Evolutionary conservation across 2,113 vertebrate species (phyloP).

Genomic region (Eclectus roratus): DNA sequence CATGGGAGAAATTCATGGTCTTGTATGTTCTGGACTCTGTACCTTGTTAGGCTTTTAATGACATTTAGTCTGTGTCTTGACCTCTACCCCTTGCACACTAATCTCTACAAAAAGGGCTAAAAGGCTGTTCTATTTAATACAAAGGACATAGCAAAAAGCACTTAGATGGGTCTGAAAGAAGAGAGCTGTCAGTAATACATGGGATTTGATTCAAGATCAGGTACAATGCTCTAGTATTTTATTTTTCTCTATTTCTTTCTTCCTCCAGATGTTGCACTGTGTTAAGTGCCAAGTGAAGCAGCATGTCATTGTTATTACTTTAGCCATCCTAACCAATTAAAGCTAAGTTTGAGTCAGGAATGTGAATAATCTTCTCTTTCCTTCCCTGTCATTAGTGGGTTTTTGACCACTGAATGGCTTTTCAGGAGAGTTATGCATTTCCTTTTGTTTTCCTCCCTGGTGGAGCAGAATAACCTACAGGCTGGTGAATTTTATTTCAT

Average conservation of each 20-base stretch:
- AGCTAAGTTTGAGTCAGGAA: background rate
- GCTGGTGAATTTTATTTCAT: background rate
- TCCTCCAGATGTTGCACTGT: background rate
- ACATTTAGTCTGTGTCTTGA: background rate
- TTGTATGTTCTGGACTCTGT: background rate
- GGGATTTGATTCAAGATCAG: background rate
- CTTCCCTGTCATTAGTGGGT: background rate
- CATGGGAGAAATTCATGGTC: background rate
- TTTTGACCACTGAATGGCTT: background rate
- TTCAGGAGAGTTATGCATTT: background rate
- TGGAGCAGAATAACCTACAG: background rate
- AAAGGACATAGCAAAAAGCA: background rate
- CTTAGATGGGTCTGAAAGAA: background rate
- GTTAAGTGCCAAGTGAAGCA: background rate
- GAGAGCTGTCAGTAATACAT: background rate
- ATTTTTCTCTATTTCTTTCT: background rate
- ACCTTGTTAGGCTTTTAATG: background rate
- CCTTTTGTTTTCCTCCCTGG: constrained; percentile 2
- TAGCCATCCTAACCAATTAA: background rate
- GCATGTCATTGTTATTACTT: background rate
- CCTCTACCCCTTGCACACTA: background rate
- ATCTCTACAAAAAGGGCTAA: background rate
- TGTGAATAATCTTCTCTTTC: background rate
- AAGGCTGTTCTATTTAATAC: background rate
- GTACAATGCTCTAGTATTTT: background rate